Conservation (phyloP, 2,888 invertebrate genomes). For the Formica aserva region DNA sequence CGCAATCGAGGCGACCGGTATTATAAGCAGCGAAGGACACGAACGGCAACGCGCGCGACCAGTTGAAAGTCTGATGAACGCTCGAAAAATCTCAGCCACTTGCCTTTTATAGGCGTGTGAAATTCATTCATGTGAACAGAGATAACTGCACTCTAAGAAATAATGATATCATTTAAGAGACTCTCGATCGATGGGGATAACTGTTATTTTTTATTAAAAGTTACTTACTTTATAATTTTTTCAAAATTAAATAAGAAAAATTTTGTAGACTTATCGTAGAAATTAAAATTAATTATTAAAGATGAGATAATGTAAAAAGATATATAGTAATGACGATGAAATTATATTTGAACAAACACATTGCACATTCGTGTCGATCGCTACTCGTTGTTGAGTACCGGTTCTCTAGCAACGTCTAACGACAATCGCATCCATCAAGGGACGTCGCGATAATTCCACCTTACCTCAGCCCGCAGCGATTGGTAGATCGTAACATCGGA, state of each 20-base stretch:
- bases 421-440: conserved; percentile 85
- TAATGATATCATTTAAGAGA: not conserved
- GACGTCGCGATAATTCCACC: conserved; percentile 84
- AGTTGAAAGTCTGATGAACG: conserved; percentile 74
- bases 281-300: not conserved
- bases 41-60: conserved; percentile 72
- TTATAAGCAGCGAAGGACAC: conserved; percentile 82
- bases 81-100: conserved; percentile 4
- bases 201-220: not conserved
- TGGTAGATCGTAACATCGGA: conserved; percentile 67
- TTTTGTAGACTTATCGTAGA: not conserved
- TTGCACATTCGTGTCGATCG: conserved; percentile 70
- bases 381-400: conserved; percentile 80
- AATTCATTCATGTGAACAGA: not conserved
- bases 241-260: not conserved
- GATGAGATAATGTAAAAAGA: not conserved
- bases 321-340: not conserved
- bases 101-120: not conserved
- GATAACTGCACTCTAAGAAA: not conserved
- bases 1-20: conserved; percentile 78
- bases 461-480: conserved; percentile 72
- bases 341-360: conserved; percentile 34
- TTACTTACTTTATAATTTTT: not conserved
- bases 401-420: conserved; percentile 84
- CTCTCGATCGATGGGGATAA: not conserved